Evolutionary conservation across 2,888 invertebrate genomes (phyloP).

Genomic region (Agonopterix arenella): DNA sequence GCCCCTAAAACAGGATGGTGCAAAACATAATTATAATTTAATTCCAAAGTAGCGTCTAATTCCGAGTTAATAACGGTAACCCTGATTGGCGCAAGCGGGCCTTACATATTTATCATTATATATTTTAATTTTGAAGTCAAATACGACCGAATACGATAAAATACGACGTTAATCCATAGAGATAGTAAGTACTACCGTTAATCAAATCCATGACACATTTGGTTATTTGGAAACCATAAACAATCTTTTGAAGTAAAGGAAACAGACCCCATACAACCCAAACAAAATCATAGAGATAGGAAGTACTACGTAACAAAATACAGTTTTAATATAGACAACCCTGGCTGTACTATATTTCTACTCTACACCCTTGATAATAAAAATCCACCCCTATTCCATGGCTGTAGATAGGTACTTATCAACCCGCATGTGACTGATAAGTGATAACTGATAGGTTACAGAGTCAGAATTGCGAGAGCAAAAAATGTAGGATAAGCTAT

Average conservation of each 20-base stretch:
- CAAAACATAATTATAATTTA: too few species aligned
- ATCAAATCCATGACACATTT: neutral
- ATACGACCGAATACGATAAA: neutral
- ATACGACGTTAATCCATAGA: too few species aligned
- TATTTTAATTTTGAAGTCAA: neutral
- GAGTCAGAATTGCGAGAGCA: too few species aligned
- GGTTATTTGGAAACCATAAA: neutral
- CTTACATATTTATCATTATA: neutral
- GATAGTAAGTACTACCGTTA: too few species aligned
- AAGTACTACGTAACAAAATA: too few species aligned
- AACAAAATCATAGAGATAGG: too few species aligned
- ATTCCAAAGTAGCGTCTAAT: too few species aligned
- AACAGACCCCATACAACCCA: neutral
- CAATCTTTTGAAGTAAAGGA: neutral
- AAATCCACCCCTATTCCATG: slow-evolving; percentile 30
- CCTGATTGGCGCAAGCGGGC: too few species aligned
- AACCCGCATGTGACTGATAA: slow-evolving; percentile 17
- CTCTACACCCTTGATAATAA: slow-evolving; percentile 53
- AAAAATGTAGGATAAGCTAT: too few species aligned
- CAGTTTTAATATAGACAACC: slow-evolving; percentile 22
- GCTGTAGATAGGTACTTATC: slow-evolving; percentile 18
- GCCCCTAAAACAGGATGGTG: too few species aligned
- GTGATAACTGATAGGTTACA: too few species aligned
- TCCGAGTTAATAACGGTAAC: too few species aligned
- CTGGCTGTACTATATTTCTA: slow-evolving; percentile 39